Evolutionary conservation across 2,113 vertebrate genomes (phyloP).

Genomic region (Proteles cristata): DNA sequence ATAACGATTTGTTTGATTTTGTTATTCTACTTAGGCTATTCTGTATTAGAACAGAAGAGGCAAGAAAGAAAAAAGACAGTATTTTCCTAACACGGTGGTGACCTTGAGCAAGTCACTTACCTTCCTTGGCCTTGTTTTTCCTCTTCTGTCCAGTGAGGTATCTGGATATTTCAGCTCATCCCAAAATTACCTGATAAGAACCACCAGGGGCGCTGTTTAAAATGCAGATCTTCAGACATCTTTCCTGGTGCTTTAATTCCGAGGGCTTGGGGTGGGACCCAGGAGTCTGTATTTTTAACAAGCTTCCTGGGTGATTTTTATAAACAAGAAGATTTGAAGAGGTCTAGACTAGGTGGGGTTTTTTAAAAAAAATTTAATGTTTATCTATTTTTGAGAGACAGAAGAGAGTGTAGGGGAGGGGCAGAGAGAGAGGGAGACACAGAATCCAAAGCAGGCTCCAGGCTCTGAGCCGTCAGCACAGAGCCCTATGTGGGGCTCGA

Average conservation of each 20-base stretch:
- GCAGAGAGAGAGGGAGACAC: too few relatives aligned
- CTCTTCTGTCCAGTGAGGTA: not conserved
- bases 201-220: not conserved
- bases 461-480: too few relatives aligned
- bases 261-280: not conserved
- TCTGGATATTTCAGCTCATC: not conserved
- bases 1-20: slow-evolving; percentile 58
- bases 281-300: not conserved
- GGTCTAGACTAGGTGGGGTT: not conserved
- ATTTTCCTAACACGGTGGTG: not conserved
- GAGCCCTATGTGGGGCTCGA: too few relatives aligned
- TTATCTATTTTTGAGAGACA: too few relatives aligned
- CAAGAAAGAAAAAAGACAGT: not conserved
- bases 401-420: too few relatives aligned
- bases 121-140: not conserved
- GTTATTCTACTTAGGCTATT: slow-evolving; percentile 35
- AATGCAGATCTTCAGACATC: not conserved
- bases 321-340: not conserved
- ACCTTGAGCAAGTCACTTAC: slow-evolving; percentile 31
- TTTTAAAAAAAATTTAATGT: too few relatives aligned
- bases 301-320: not conserved
- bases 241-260: not conserved
- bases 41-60: slow-evolving; percentile 2
- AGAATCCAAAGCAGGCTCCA: too few relatives aligned
- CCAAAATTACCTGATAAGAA: not conserved